phyloP scores from a whole-genome alignment of 1,140 invertebrate genomes.

The Brachionus rubens region DNA sequence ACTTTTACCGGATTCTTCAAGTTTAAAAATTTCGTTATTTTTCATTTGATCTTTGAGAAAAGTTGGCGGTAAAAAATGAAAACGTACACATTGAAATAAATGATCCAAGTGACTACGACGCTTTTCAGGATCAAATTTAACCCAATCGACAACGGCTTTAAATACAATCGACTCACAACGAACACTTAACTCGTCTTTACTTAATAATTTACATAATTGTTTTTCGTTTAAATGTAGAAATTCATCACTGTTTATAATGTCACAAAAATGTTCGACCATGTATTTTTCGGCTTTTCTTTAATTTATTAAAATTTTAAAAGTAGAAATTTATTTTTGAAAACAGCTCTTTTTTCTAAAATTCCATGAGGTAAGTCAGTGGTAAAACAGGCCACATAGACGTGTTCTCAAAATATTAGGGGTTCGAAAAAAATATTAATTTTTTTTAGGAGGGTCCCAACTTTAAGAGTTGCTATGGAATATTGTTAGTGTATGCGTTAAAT shows the following conservation, averaged over 20 bases:
- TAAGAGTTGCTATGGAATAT: too few relatives aligned
- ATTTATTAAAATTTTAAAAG: not conserved
- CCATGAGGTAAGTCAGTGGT: too few relatives aligned
- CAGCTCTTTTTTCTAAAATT: too few relatives aligned
- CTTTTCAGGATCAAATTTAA: constrained; percentile 77
- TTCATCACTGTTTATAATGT: constrained; percentile 84
- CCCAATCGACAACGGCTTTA: constrained; percentile 82
- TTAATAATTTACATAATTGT: constrained; percentile 73
- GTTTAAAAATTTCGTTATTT: constrained; percentile 77
- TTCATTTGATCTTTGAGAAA: constrained; percentile 87
- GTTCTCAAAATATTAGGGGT: too few relatives aligned
- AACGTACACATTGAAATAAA: constrained; percentile 78
- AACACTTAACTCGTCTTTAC: constrained; percentile 82
- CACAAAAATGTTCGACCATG: constrained; percentile 81
- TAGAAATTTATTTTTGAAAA: not conserved
- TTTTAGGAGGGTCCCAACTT: too few relatives aligned
- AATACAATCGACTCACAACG: constrained; percentile 80
- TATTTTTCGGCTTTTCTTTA: constrained; percentile 70
- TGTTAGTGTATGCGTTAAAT: too few relatives aligned
- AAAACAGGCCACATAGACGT: too few relatives aligned
- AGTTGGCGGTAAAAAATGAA: constrained; percentile 82
- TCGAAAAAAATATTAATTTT: too few relatives aligned
- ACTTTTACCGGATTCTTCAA: constrained; percentile 8
- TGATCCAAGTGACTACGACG: constrained; percentile 78
- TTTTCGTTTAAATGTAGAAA: constrained; percentile 76